A percentile compares a stretch with the other conserved stretches of the same genome.
phyloP scores from a whole-genome alignment of 2,797 vertebrate species.

The Threskiornis aethiopicus region DNA sequence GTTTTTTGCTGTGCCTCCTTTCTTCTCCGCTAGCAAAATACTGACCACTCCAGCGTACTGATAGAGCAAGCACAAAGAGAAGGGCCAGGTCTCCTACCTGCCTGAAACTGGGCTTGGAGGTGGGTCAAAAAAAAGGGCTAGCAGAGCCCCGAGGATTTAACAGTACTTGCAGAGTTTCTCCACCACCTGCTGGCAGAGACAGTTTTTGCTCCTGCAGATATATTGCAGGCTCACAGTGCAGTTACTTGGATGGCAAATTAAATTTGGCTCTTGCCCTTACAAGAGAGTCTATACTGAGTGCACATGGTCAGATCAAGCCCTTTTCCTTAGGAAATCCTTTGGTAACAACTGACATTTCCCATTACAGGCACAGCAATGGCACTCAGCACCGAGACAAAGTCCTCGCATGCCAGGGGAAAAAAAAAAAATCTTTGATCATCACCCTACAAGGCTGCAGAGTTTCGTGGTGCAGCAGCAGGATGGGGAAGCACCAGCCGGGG shows the following conservation, averaged over 20 bases:
- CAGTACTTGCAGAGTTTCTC: neutral
- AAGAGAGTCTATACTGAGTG: neutral
- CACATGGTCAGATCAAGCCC: neutral
- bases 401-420: neutral
- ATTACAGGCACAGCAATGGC: neutral
- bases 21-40: neutral
- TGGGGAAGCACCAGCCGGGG: neutral
- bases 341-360: neutral
- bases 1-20: neutral
- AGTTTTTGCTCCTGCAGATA: neutral
- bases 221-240: neutral
- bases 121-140: neutral
- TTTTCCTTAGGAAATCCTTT: conserved; percentile 48
- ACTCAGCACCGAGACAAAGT: neutral
- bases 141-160: neutral
- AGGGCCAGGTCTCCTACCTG: neutral
- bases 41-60: neutral
- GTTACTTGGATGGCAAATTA: neutral
- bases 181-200: neutral
- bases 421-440: neutral
- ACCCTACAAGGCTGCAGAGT: neutral
- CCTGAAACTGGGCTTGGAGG: neutral
- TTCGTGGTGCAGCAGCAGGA: neutral
- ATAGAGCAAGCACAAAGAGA: neutral
- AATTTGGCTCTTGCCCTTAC: neutral